phyloP scores from a whole-genome alignment of 1,140 invertebrate species.

The Elymnias hypermnestra region DNA sequence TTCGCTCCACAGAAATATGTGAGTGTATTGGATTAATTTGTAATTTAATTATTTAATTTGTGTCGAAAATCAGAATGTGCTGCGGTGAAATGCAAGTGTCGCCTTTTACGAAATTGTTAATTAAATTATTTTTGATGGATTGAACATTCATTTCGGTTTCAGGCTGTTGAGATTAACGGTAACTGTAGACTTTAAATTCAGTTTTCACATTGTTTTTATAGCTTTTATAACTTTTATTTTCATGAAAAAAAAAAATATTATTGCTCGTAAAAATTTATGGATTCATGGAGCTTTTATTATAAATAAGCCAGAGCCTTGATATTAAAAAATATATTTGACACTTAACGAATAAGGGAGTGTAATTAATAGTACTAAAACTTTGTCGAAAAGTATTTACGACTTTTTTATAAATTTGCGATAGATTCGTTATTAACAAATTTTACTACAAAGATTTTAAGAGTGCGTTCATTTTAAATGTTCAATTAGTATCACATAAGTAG shows the following conservation, averaged over 20 bases:
- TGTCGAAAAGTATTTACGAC: background rate
- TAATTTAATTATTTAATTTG: constrained; percentile 14
- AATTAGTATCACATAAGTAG: no score
- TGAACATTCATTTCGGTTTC: background rate
- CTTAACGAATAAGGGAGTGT: no score
- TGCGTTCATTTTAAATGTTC: background rate
- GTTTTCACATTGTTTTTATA: background rate
- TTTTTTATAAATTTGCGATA: no score
- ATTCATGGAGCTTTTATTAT: no score
- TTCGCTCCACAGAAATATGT: constrained; percentile 45
- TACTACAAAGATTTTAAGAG: no score
- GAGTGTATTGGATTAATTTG: constrained; percentile 27
- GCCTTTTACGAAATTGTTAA: constrained; percentile 1
- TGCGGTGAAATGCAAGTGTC: constrained; percentile 8
- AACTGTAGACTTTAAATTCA: background rate
- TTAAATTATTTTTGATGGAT: constrained; percentile 11
- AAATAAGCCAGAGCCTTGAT: no score
- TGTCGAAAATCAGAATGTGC: constrained; percentile 7
- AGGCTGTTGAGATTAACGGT: background rate
- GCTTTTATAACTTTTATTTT: no score
- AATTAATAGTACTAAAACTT: background rate
- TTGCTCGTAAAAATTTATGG: no score
- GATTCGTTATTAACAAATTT: no score
- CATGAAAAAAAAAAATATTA: no score
- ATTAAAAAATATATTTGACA: no score